A percentile compares a stretch with the other conserved stretches of the same genome.
These are phyloP conservation scores for Mylabris sibirica DNA, from an alignment of 2,888 invertebrate species.

Conservation along the genomic window DNA sequence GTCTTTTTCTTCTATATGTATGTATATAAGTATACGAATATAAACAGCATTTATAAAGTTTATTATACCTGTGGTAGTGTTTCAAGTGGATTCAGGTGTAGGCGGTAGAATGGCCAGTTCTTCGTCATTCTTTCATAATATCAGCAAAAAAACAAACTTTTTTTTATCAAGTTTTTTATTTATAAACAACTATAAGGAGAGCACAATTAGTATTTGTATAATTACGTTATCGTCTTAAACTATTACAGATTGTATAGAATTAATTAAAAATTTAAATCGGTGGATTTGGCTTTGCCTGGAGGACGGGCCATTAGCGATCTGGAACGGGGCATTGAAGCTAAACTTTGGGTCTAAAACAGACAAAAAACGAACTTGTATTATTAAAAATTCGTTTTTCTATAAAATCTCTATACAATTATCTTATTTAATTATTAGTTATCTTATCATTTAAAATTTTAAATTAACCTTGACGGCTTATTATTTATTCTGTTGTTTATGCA, in stretches of 20 bases:
- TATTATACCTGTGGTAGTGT: not conserved
- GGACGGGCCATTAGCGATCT: conserved; percentile 55
- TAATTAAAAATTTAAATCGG: conserved; percentile 48
- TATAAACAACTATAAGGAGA: not conserved
- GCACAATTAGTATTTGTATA: not conserved
- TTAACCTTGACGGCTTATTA: not conserved
- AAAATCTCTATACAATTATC: not conserved
- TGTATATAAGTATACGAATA: not conserved
- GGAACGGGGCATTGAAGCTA: conserved; percentile 56
- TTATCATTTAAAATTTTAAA: not conserved
- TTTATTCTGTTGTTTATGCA: not conserved
- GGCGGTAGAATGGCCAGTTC: conserved; percentile 27
- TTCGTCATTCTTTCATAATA: not conserved
- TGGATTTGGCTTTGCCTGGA: conserved; percentile 54
- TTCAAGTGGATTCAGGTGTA: conserved; percentile 23
- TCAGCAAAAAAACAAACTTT: not conserved
- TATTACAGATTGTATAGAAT: not conserved
- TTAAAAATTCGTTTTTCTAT: not conserved
- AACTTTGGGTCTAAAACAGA: conserved; percentile 56
- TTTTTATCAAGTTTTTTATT: not conserved
- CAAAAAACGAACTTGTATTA: conserved; percentile 27
- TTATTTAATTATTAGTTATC: conserved; percentile 3
- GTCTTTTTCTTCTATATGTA: conserved; percentile 18
- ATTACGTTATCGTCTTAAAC: too few species aligned
- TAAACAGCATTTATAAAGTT: conserved; percentile 11